Base-by-base conservation (phyloP, 1,140 invertebrate species). In the Lepidurus arcticus region DNA sequence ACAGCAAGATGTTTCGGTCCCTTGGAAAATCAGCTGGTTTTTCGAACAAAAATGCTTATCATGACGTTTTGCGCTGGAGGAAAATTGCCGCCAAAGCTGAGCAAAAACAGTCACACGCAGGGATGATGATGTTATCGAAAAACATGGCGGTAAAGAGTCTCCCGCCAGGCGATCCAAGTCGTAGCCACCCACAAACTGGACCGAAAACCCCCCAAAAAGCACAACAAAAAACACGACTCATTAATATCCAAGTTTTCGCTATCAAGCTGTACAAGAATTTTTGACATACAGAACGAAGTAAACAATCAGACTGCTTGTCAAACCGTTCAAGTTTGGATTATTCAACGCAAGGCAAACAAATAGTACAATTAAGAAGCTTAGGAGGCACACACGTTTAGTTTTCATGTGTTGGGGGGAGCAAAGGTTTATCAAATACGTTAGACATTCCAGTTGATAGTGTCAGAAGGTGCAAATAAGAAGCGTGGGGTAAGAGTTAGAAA, bases 391-490 rank as follows among this genome's bases (percentile, higher is more conserved):
- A 65, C 53, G 16, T 65, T 65, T 13, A 65, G 53, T 65, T 65
- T 13, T 13, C 21, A 65, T 21, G 53, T 65, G 16, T 13, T 65
- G 53, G 6, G 21, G 9, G 53, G 6, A 65, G 9, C 53, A 65
- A 65, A 65, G 9, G 53, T 65, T 65, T 65, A 65, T 65, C n/a
- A 21, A 13, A 65, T 21, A 65, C 53, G 53, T 65, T 65, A 21
- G 53, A 21, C 53, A 65, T 65, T 65, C 53, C 53, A 65, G 53
- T 65, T 65, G 53, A 65, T 65, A 65, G 53, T n/a, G 53, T 65
- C 53, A 65, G 53, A 65, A 65, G 53, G 53, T 65, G 53, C 53
- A 65, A 65, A 65, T 65, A 65, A 65, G 53, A 65, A 65, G 16
- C 6, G 16, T 7, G 13, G 53, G 21, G 53, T 34, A 34, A 34